phyloP scores from a whole-genome alignment of 2,888 invertebrate genomes.

The Leptinotarsa peninsularis region DNA sequence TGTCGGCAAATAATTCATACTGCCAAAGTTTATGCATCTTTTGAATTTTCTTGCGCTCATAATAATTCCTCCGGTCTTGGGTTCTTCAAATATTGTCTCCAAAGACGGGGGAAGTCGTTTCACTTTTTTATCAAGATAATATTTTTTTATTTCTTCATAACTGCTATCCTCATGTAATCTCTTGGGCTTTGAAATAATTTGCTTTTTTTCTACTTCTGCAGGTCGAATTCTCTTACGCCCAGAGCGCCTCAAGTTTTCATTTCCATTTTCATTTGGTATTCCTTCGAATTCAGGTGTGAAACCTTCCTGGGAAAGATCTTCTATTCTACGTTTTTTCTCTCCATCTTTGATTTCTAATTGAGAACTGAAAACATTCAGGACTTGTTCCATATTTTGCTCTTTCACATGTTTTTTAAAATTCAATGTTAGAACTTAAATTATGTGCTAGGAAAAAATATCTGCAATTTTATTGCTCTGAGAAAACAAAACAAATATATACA shows the following conservation, averaged over 20 bases:
- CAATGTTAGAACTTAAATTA: too few species aligned
- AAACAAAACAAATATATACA: too few species aligned
- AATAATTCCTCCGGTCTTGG: slow-evolving; percentile 34
- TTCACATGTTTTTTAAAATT: too few species aligned
- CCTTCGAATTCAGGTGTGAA: background rate
- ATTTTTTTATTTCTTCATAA: slow-evolving; percentile 40
- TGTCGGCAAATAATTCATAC: slow-evolving; percentile 24
- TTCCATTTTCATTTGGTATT: background rate
- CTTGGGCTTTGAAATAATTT: slow-evolving; percentile 40
- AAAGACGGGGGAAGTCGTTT: slow-evolving; percentile 44
- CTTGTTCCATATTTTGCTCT: slow-evolving; percentile 25
- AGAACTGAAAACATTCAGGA: slow-evolving; percentile 31
- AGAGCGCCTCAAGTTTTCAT: slow-evolving; percentile 31
- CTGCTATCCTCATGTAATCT: slow-evolving; percentile 34
- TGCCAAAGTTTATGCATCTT: slow-evolving; percentile 39
- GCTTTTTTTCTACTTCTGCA: slow-evolving; percentile 34
- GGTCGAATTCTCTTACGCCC: slow-evolving; percentile 33
- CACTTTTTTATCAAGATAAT: slow-evolving; percentile 48
- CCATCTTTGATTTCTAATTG: slow-evolving; percentile 35
- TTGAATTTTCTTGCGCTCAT: slow-evolving; percentile 46
- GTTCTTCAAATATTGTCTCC: slow-evolving; percentile 49
- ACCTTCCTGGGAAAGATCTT: slow-evolving; percentile 17
- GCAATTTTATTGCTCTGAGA: too few species aligned
- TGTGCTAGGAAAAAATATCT: too few species aligned
- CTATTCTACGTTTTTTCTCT: slow-evolving; percentile 10